These are phyloP conservation scores for Falco novaeseelandiae DNA, from an alignment of 2,797 vertebrate species.

Conservation along the genomic window DNA sequence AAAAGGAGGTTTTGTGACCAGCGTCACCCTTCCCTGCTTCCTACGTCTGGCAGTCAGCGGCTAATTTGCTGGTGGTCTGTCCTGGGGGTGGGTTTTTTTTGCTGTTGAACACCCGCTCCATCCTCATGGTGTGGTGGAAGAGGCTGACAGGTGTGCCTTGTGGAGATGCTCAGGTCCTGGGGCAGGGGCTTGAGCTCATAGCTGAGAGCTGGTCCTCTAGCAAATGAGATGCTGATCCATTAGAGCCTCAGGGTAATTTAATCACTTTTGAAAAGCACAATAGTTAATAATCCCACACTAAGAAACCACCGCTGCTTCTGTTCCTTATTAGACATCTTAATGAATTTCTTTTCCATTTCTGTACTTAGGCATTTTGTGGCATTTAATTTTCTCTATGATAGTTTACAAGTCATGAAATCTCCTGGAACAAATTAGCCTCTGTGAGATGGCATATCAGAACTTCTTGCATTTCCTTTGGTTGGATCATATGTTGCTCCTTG, in stretches of 20 bases:
- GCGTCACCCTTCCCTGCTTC: background rate
- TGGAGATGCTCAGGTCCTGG: background rate
- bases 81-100: background rate
- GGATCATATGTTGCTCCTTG: background rate
- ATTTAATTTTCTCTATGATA: conserved; percentile 5
- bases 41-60: background rate
- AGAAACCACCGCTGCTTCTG: conserved; percentile 1
- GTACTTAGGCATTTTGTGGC: background rate
- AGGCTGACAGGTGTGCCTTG: fast-evolving
- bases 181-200: background rate
- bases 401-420: conserved; percentile 11
- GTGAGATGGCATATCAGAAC: background rate
- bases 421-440: background rate
- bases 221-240: background rate
- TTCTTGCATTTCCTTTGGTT: background rate
- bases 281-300: conserved; percentile 26
- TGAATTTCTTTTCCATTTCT: background rate
- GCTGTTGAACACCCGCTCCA: fast-evolving
- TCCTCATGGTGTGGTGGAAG: background rate
- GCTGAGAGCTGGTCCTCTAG: background rate
- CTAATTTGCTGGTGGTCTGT: background rate
- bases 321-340: background rate
- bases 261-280: background rate
- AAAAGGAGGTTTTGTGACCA: background rate
- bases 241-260: conserved; percentile 21